Evolutionary conservation across 2,797 vertebrate genomes (phyloP), one percentile per base, ranked within the genome.

Genomic region (Gambelia wislizenii): DNA sequence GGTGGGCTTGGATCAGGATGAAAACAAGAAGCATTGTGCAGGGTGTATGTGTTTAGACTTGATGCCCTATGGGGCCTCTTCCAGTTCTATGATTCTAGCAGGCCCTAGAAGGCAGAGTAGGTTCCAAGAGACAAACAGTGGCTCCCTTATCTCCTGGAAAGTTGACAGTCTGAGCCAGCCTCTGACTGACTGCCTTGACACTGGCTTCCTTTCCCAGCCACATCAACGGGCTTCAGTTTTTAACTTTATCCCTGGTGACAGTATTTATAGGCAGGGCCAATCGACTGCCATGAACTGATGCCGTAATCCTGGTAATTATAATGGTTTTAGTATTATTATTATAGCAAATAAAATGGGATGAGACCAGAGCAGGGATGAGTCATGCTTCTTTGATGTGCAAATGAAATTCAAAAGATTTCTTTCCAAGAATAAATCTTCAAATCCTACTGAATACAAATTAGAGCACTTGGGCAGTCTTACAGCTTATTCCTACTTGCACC

Each of bases 371-470:
- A 33, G 27, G 27, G 39, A 81, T 64, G 76, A 85, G 56, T 85
- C 83, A 85, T 74, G 83, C 47, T 81, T 47, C 44, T 44, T 70
- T 78, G 69, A 64, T 85, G n/a, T 85, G 44, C 88, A 74, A 85
- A 52, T 85, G 67, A 85, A 74, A 81, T 74, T 33, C 44, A 64
- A 89, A 78, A 61, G 52, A 81, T 74, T 64, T 75, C 70, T 74
- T 42, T 74, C 77, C 52, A 79, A 3, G 70, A 85, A 85, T 85
- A 85, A 75, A 81, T 86, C 78, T 80, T 89, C 77, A 61, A 52
- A 39, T 82, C 77, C 33, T 7, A 49, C 25, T 9, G 77, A 76
- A 81, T 64, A 39, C 54, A 75, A 75, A 82, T 42, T 52, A 75
- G 56, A 82, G 70, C 39, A 36, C 30, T 82, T 44, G 20, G 33